Conservation (phyloP, 2,113 vertebrate species). For the Poeciliopsis retropinna region DNA sequence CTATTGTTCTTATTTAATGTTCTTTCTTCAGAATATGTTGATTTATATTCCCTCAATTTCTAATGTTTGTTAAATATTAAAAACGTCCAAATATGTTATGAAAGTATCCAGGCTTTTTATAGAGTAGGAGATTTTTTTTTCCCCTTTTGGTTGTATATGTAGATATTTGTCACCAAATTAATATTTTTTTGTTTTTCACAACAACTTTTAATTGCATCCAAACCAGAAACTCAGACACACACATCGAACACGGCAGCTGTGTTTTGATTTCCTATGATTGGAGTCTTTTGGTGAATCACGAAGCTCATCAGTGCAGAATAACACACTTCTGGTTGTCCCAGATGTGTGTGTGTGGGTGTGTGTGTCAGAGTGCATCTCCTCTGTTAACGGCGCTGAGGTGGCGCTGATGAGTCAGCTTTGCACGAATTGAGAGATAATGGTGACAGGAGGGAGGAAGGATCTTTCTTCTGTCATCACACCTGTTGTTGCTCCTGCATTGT, state of each 20-base stretch:
- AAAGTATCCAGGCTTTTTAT: background rate
- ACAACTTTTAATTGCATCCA: constrained; percentile 29
- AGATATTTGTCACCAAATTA: background rate
- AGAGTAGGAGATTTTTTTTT: background rate
- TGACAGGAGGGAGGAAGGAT: constrained; percentile 8
- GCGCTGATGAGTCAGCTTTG: constrained; percentile 37
- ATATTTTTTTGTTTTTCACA: background rate
- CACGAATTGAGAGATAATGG: constrained; percentile 14
- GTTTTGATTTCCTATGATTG: constrained; percentile 62
- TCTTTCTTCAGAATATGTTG: background rate
- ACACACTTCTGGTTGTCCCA: constrained; percentile 38
- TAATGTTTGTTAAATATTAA: background rate
- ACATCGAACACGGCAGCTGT: constrained; percentile 60
- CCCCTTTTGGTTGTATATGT: background rate
- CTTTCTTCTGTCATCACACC: constrained; percentile 16
- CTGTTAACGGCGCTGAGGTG: constrained; percentile 22
- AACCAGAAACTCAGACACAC: constrained; percentile 29
- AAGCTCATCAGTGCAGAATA: constrained; percentile 43
- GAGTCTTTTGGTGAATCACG: constrained; percentile 61
- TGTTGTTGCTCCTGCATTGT: background rate
- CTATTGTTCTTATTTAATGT: background rate
- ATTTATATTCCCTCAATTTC: no score
- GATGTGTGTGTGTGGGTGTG: constrained; percentile 23
- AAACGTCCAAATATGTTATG: background rate
- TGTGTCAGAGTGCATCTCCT: constrained; percentile 36